Evolutionary conservation across 2,797 vertebrate genomes (phyloP).

Genomic region (Clarias pachynema): DNA sequence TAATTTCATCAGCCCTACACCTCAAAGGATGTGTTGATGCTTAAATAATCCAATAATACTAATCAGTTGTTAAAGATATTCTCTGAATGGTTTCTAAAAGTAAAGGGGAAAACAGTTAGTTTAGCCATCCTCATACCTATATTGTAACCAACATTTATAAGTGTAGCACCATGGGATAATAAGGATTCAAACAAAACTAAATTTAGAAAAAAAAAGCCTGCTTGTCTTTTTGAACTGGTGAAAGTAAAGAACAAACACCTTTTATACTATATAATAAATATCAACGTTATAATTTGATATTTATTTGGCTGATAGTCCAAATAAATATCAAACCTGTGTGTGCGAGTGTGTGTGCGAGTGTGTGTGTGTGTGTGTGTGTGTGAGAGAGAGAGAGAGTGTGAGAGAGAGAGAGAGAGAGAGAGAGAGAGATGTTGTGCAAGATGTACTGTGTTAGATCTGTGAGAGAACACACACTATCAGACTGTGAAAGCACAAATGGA

Average conservation of each 20-base stretch:
- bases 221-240: not conserved
- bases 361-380: no score
- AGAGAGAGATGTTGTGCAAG: not conserved
- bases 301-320: not conserved
- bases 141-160: not conserved
- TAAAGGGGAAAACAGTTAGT: not conserved
- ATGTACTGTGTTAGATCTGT: not conserved
- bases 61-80: not conserved
- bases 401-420: not conserved
- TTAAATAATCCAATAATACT: not conserved
- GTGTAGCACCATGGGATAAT: not conserved
- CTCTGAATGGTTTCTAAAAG: not conserved
- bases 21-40: slow-evolving; percentile 44
- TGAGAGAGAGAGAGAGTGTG: not conserved
- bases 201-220: not conserved
- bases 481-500: not conserved
- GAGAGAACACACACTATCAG: not conserved
- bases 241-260: not conserved
- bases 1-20: slow-evolving; percentile 53
- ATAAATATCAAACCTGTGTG: not conserved
- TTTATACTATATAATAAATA: not conserved
- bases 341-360: no score
- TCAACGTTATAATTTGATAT: no score
- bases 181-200: not conserved
- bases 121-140: not conserved